These are phyloP conservation scores for Tyrannus savana DNA, from an alignment of 2,113 vertebrate genomes.

Conservation along the genomic window DNA sequence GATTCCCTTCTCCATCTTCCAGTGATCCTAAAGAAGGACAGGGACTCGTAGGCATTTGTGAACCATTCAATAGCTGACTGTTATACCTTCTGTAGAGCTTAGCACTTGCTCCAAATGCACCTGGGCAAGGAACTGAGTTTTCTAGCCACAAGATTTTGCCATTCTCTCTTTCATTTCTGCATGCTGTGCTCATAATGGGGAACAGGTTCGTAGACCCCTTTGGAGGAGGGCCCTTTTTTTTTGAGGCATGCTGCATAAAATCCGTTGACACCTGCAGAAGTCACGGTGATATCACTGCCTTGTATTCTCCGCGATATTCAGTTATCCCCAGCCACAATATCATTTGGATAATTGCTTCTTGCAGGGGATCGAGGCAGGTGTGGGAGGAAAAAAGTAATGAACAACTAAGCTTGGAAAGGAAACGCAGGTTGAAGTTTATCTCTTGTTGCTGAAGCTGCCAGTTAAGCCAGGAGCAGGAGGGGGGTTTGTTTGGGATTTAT, in stretches of 20 bases:
- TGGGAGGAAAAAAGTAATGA: neutral
- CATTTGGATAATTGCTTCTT: conserved; percentile 46
- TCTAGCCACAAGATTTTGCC: neutral
- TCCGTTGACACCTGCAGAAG: neutral
- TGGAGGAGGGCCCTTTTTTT: neutral
- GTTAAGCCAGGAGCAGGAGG: conserved; percentile 2
- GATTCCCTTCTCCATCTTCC: neutral
- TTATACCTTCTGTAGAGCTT: neutral
- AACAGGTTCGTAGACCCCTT: neutral
- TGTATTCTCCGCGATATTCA: conserved; percentile 21
- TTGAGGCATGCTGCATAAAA: neutral
- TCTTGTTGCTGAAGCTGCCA: conserved; percentile 26
- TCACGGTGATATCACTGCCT: neutral
- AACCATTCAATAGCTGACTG: neutral
- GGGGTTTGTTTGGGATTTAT: conserved; percentile 39
- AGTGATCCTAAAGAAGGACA: neutral
- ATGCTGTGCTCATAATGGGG: neutral
- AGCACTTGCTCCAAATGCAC: neutral
- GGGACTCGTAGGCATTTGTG: neutral
- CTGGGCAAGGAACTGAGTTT: neutral
- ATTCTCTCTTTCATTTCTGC: neutral
- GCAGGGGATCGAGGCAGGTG: neutral
- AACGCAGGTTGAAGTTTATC: conserved; percentile 34
- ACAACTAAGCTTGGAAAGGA: conserved; percentile 9
- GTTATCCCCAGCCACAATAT: conserved; percentile 2